Percentiles rank a stretch among this genome's conserved stretches.
phyloP scores from a whole-genome alignment of 2,888 invertebrate species.

The Malthinus flaveolus region DNA sequence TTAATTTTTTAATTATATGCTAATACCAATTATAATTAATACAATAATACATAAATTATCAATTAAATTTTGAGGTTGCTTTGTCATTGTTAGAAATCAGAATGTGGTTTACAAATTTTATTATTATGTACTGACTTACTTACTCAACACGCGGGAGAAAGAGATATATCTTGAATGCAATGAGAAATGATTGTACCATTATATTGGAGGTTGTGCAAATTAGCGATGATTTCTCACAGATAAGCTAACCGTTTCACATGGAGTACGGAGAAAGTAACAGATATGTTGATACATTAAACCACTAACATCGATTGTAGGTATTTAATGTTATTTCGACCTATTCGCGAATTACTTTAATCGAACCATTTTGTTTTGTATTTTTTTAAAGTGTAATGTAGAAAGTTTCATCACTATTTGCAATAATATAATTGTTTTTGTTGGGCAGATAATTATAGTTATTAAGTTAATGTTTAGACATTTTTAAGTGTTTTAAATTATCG shows the following conservation, averaged over 20 bases:
- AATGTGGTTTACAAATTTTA: conserved; percentile 13
- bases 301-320: background rate
- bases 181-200: background rate
- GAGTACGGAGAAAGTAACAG: background rate
- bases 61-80: conserved; percentile 4
- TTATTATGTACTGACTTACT: conserved; percentile 17
- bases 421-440: too few relatives aligned
- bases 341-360: conserved; percentile 7
- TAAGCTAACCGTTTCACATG: conserved; percentile 20
- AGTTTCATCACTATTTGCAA: too few relatives aligned
- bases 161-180: too few relatives aligned
- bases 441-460: too few relatives aligned
- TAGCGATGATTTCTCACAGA: conserved; percentile 17
- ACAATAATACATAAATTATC: background rate
- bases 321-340: conserved; percentile 12
- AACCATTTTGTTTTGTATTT: conserved; percentile 24
- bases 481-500: too few relatives aligned
- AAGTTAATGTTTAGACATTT: too few relatives aligned
- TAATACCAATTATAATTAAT: too few relatives aligned
- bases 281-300: too few relatives aligned
- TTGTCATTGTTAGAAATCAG: conserved; percentile 16
- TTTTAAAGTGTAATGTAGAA: conserved; percentile 24
- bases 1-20: too few relatives aligned
- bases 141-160: background rate
- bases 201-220: conserved; percentile 17